phyloP scores from a whole-genome alignment of 2,797 vertebrate genomes.

The Phaenicophaeus curvirostris region DNA sequence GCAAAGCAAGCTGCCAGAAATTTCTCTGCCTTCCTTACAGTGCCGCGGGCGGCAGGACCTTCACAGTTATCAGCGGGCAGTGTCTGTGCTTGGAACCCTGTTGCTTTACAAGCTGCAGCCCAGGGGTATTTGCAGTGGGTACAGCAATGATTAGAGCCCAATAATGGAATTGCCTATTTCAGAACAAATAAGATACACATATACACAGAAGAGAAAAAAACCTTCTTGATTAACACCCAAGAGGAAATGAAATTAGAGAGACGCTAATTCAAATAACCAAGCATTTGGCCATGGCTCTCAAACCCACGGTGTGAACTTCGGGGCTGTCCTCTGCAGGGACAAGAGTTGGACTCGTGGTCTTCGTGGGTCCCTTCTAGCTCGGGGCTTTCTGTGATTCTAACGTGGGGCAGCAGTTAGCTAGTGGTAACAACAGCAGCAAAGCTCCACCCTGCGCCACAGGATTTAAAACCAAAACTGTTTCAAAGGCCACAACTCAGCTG shows the following conservation, averaged over 20 bases:
- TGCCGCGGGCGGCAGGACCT: not conserved
- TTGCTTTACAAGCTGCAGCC: not conserved
- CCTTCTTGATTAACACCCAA: not conserved
- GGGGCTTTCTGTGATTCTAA: not conserved
- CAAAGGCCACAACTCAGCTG: not conserved
- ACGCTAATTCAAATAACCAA: not conserved
- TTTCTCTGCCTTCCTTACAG: not conserved
- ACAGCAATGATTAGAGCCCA: not conserved
- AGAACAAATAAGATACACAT: not conserved
- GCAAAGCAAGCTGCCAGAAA: not conserved
- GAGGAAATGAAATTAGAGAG: constrained; percentile 33
- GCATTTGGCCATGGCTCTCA: not conserved
- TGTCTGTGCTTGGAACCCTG: not conserved
- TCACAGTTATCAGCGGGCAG: not conserved
- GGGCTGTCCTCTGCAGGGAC: too few species aligned
- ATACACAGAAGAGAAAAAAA: not conserved
- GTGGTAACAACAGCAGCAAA: not conserved
- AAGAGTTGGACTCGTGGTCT: too few species aligned
- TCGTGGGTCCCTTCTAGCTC: too few species aligned
- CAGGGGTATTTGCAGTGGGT: not conserved
- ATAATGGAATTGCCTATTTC: not conserved
- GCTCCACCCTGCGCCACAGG: not conserved
- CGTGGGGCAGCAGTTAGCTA: not conserved
- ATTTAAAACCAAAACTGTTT: not conserved
- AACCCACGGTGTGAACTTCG: too few species aligned